Percentiles rank a stretch among this genome's conserved stretches.
These are phyloP conservation scores for Tolypeutes matacus DNA, from an alignment of 2,797 vertebrate species.

Conservation along the genomic window DNA sequence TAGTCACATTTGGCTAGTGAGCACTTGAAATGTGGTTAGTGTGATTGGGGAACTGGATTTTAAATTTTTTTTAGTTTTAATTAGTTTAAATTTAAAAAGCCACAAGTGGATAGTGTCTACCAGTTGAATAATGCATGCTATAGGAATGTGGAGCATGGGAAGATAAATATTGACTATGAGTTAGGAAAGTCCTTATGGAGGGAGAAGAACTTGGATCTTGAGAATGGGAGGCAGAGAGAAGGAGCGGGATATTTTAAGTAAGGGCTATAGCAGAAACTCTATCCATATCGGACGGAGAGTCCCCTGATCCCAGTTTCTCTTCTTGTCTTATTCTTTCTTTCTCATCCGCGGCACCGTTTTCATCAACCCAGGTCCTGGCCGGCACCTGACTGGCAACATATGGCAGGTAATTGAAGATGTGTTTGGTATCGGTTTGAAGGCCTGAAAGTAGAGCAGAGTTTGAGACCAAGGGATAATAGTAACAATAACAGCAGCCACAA, in stretches of 20 bases:
- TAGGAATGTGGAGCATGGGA: neutral
- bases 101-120: neutral
- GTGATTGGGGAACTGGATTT: conserved; percentile 13
- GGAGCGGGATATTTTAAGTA: neutral
- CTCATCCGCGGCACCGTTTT: too few relatives aligned
- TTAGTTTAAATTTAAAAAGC: conserved; percentile 53
- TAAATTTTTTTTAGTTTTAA: conserved; percentile 39
- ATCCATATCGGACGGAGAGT: too few relatives aligned
- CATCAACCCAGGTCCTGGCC: too few relatives aligned
- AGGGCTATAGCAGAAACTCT: neutral
- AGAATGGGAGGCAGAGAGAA: neutral
- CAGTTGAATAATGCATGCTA: neutral
- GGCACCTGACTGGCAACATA: too few relatives aligned
- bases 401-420: neutral
- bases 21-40: conserved; percentile 17
- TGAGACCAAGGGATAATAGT: neutral
- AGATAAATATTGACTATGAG: neutral
- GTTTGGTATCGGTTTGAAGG: conserved; percentile 9
- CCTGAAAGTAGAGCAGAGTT: conserved; percentile 11
- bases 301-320: too few relatives aligned
- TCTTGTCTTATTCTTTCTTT: too few relatives aligned
- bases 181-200: neutral
- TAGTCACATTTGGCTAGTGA: neutral
- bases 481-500: neutral
- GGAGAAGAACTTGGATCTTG: neutral